These are phyloP conservation scores for Drosophila aff. DNA, from an alignment of 1,140 invertebrate genomes.

Conservation along the genomic window DNA sequence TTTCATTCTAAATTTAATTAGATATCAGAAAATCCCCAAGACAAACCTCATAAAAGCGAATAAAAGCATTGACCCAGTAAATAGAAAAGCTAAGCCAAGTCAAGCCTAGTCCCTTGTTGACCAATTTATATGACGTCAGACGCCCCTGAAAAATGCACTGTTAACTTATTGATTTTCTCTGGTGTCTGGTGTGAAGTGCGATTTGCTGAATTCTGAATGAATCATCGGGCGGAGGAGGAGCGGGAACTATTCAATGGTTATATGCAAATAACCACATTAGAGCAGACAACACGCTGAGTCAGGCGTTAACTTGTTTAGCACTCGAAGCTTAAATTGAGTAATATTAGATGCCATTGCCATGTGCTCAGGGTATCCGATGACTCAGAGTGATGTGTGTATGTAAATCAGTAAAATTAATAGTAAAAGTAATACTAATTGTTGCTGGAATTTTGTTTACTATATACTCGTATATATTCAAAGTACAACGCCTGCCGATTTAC, in stretches of 20 bases:
- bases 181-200: conserved; percentile 14
- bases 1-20: conserved; percentile 61
- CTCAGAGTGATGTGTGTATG: conserved; percentile 10
- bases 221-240: conserved; percentile 33
- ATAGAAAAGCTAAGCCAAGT: conserved; percentile 11
- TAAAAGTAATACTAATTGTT: conserved; percentile 4
- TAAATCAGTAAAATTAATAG: conserved; percentile 1
- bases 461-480: not conserved
- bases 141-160: conserved; percentile 64
- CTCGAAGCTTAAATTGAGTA: conserved; percentile 19
- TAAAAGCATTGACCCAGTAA: conserved; percentile 73
- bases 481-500: conserved; percentile 12
- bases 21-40: conserved; percentile 29
- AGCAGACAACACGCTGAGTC: conserved; percentile 27
- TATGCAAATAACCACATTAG: conserved; percentile 43
- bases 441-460: conserved; percentile 11
- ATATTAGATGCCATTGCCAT: conserved; percentile 33
- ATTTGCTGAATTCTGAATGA: conserved; percentile 37
- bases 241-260: conserved; percentile 26
- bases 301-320: conserved; percentile 22
- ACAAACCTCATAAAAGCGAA: conserved; percentile 39
- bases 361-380: conserved; percentile 39
- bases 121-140: conserved; percentile 69
- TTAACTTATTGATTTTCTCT: conserved; percentile 66
- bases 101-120: conserved; percentile 51